Conservation (phyloP, 92 coral and sea anemone species). For the Parazoanthus darwini region DNA sequence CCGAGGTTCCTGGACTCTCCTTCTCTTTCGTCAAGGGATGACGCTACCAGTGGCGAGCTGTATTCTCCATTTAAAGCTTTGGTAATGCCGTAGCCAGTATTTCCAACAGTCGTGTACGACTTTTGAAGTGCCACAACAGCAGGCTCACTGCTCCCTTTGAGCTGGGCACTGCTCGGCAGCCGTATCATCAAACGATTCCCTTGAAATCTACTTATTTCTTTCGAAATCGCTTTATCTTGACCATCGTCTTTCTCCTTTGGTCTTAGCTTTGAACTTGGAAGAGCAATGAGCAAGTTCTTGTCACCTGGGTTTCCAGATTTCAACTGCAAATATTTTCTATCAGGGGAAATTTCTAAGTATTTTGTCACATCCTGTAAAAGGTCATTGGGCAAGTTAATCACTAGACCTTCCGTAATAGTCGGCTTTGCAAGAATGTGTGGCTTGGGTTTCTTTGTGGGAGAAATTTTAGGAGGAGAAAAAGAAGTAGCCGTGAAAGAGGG, state of each 20-base stretch:
- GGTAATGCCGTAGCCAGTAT: too few species aligned
- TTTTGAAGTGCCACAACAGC: slow-evolving; percentile 7
- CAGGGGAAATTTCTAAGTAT: slow-evolving; percentile 36
- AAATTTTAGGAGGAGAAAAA: not conserved
- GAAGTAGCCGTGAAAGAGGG: not conserved
- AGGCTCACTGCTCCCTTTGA: not conserved
- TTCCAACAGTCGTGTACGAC: not conserved
- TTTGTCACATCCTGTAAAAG: slow-evolving; percentile 16
- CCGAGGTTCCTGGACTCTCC: slow-evolving; percentile 19
- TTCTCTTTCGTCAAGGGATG: not conserved
- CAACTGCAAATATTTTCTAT: slow-evolving; percentile 29
- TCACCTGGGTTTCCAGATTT: slow-evolving; percentile 26
- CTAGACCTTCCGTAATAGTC: slow-evolving; percentile 16
- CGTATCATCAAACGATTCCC: not conserved
- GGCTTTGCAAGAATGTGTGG: slow-evolving; percentile 7
- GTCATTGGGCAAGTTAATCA: slow-evolving; percentile 12
- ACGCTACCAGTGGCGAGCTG: not conserved
- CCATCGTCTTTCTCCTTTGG: not conserved
- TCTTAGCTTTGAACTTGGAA: slow-evolving; percentile 5
- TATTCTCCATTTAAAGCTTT: not conserved
- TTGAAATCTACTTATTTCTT: not conserved
- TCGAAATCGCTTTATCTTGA: not conserved
- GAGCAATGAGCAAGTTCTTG: slow-evolving; percentile 13
- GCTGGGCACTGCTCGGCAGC: not conserved
- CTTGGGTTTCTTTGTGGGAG: not conserved